Evolutionary conservation across 1,140 invertebrate genomes (phyloP), one percentile per base, ranked within the genome.

Genomic region (Elymnias hypermnestra): DNA sequence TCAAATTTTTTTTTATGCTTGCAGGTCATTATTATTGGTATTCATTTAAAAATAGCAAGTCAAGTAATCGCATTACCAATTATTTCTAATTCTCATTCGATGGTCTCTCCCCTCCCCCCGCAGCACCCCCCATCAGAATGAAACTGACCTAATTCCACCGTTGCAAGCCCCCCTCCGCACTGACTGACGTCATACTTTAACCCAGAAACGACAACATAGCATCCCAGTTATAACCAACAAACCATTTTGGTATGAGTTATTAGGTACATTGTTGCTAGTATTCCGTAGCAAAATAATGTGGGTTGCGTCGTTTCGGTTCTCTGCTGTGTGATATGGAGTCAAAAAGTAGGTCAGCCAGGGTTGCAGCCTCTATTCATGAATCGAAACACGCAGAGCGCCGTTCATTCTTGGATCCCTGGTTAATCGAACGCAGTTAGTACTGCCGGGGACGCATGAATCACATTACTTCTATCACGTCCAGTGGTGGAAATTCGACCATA

Each of bases 331-430:
- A 39, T 56, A 77, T 70, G 35, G 67, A 76, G 67, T 78, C 71
- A 72, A 74, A 83, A 82, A 81, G 66, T 84, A 70, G 81, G 81
- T 84, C 81, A 79, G 70, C 65, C 81, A 67, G 72, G 81, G 77
- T 65, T 82, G 77, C 81, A 83, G 75, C 62, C 72, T 70, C 66
- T 79, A 82, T 81, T 84, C 74, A 84, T 84, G 77, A 84, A 84
- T 84, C 77, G 81, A 76, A 82, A 47, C 63, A 68, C 67, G 66
- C 62, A 54, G 65, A 46, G 54, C 70, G 72, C 72, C 72, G 65
- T 82, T 84, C 81, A 84, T 84, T 79, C 75, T 78, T 73, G 51
- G 60, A 43, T 23, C 37, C 49, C 42, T 72, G 57, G 63, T 67
- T 75, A 70, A 72, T 74, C 67, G 70, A 70, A 72, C 39, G 45